phyloP scores from a whole-genome alignment of 2,888 invertebrate species.

The Pseudococcus jackbeardsleyi region DNA sequence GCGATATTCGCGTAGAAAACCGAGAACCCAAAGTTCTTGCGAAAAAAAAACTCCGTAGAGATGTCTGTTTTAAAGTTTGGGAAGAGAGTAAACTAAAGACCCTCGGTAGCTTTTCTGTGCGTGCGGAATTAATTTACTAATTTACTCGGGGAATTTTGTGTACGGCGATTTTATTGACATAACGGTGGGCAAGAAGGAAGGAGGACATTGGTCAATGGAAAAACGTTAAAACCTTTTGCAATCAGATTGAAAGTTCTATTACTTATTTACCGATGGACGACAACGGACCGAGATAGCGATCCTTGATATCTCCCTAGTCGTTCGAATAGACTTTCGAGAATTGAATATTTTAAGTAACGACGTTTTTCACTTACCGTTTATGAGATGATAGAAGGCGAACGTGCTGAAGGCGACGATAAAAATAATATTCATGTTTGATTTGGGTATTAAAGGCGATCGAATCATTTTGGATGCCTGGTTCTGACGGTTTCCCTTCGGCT shows the following conservation, averaged over 20 bases:
- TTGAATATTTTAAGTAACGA: not conserved
- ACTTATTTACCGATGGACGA: not conserved
- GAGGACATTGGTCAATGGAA: not conserved
- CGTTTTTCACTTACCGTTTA: constrained; percentile 37
- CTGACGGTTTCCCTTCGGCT: too few relatives aligned
- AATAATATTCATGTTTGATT: constrained; percentile 47
- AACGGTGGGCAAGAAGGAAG: not conserved
- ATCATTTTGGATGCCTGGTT: not conserved
- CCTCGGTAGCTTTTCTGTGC: not conserved
- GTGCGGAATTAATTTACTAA: not conserved
- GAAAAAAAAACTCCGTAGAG: not conserved
- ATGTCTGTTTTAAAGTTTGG: not conserved
- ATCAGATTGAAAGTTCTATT: not conserved
- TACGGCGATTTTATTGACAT: not conserved
- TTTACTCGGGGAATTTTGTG: not conserved
- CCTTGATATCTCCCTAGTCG: not conserved
- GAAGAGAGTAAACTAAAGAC: not conserved
- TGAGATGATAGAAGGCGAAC: constrained; percentile 14
- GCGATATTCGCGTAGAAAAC: too few relatives aligned
- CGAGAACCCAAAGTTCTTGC: not conserved
- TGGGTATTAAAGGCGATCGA: not conserved
- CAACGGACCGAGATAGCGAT: not conserved
- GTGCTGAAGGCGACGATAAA: constrained; percentile 37
- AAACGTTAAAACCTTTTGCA: not conserved
- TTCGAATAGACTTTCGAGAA: not conserved